Percentiles rank a stretch among this genome's conserved stretches.
These are phyloP conservation scores for Crax fasciolata DNA, from an alignment of 2,797 vertebrate genomes.

Conservation along the genomic window DNA sequence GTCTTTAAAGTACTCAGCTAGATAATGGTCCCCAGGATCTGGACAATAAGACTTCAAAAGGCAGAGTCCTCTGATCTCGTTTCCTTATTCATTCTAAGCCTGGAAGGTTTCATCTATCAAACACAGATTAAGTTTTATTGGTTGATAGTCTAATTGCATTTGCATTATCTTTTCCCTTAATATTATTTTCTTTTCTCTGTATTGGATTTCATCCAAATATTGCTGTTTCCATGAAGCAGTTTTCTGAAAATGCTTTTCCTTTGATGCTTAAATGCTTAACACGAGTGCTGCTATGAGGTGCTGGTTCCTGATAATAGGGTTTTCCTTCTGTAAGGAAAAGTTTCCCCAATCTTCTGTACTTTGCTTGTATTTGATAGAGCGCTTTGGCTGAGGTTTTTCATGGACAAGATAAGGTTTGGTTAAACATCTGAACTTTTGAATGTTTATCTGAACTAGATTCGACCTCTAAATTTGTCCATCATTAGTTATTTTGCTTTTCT, in stretches of 20 bases:
- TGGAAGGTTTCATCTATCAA: slow-evolving; percentile 72
- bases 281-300: slow-evolving; percentile 61
- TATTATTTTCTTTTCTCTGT: slow-evolving; percentile 59
- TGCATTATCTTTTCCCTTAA: slow-evolving; percentile 69
- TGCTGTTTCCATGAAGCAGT: slow-evolving; percentile 17
- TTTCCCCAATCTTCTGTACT: slow-evolving; percentile 54
- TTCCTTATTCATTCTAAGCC: slow-evolving; percentile 65
- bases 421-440: slow-evolving; percentile 76
- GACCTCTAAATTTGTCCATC: slow-evolving; percentile 69
- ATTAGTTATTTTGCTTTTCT: slow-evolving; percentile 73
- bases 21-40: slow-evolving; percentile 43
- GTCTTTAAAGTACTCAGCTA: slow-evolving; percentile 44
- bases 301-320: slow-evolving; percentile 53
- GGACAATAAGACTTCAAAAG: slow-evolving; percentile 64
- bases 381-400: slow-evolving; percentile 50
- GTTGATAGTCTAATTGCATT: slow-evolving; percentile 75
- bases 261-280: slow-evolving; percentile 68
- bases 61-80: slow-evolving; percentile 50
- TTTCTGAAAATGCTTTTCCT: slow-evolving; percentile 58
- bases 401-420: slow-evolving; percentile 78
- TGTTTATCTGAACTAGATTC: slow-evolving; percentile 70
- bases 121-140: slow-evolving; percentile 62
- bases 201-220: slow-evolving; percentile 69
- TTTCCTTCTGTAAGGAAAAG: slow-evolving; percentile 36
- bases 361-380: slow-evolving; percentile 52